Evolutionary conservation across 2,888 invertebrate genomes (phyloP).

Genomic region (Phengaris alcon): DNA sequence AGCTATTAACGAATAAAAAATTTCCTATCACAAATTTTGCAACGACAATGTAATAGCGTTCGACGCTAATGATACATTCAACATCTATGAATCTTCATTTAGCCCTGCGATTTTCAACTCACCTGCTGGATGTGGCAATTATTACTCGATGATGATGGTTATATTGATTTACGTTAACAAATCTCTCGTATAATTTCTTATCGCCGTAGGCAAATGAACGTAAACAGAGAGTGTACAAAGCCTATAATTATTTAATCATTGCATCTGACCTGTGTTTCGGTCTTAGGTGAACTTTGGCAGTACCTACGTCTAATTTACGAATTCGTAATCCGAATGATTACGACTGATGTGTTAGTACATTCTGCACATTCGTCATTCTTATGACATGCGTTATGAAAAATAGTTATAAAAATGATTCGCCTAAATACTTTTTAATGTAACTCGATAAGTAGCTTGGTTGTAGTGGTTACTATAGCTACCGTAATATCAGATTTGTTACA

Average conservation of each 20-base stretch:
- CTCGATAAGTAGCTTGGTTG: neutral
- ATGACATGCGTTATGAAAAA: neutral
- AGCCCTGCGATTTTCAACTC: neutral
- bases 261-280: slow-evolving; percentile 21
- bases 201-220: slow-evolving; percentile 25
- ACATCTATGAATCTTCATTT: neutral
- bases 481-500: slow-evolving; percentile 27
- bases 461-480: neutral
- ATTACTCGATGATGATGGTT: neutral
- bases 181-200: slow-evolving; percentile 27
- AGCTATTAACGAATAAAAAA: neutral
- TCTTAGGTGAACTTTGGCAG: slow-evolving; percentile 12
- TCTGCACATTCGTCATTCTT: slow-evolving; percentile 1
- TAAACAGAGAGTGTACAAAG: slow-evolving; percentile 16
- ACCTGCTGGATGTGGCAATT: neutral
- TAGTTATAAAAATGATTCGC: neutral
- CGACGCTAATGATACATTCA: neutral
- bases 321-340: slow-evolving; percentile 2
- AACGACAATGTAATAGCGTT: neutral
- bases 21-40: neutral
- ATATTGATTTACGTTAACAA: slow-evolving; percentile 22
- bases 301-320: neutral
- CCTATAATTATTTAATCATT: slow-evolving; percentile 27
- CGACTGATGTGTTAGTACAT: neutral
- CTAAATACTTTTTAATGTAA: neutral